Base-by-base conservation (phyloP, 2,113 vertebrate genomes). In the Carassius gibelio region DNA sequence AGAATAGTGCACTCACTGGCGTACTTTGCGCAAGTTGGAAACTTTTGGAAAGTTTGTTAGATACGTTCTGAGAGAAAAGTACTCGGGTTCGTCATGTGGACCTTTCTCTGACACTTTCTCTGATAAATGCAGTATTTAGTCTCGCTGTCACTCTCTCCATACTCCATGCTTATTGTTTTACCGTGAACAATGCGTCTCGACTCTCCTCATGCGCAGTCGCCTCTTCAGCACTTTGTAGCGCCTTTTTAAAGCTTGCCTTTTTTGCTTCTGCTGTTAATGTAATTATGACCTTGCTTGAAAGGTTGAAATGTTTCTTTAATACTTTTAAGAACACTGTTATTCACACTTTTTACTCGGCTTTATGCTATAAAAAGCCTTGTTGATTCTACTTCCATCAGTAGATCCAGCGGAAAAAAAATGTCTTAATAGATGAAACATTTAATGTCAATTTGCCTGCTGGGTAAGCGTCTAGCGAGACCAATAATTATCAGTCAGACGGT, bases 191-290 rank as follows among this genome's bases (percentile, higher is more conserved):
- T 75, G 57, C 52, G 52, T 86, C 71, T 62, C 30, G n/a, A 71
- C 72, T 84, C 62, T 48, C 42, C 5, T 77, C 81, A 52, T 80
- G 30, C 69, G 42, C 68, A 64, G 61, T 75, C 13, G 23, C 34
- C 55, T 81, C 81, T 59, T 61, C 52, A 9, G 9, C 69, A 72
- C 48, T 83, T 87, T 86, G 78, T 57, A 79, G 78, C 83, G 77
- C 82, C 61, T 81, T 82, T 84, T 77, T 75, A 36, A 81, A 79
- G 42, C 19, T 21, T 42, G 42, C 19, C 17, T 6, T 9, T 30
- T 76, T 55, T 55, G 50, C 1, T 30, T 52, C 48, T 55, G 23
- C 50, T 38, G 8, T 10, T 42, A 21, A 38, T 21, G 68, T 71
- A 10, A 71, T 71, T 21, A 38, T 38, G 3, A 19, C 57, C 57